Evolutionary conservation across 2,797 vertebrate genomes (phyloP), one percentile per base, ranked within the genome.

Genomic region (Perodicticus potto): DNA sequence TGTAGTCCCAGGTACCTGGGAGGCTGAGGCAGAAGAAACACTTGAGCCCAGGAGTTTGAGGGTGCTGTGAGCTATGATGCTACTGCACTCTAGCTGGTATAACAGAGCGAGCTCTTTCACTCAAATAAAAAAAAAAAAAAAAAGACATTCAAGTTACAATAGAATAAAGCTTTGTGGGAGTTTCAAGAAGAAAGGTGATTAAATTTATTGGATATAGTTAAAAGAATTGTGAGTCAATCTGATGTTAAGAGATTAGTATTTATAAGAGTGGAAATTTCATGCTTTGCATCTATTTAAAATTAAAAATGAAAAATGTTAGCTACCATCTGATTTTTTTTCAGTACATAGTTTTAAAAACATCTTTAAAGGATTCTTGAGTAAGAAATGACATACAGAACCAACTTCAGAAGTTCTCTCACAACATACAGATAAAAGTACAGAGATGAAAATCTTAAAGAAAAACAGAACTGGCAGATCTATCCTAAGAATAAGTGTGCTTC

Each of bases 101-200:
- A 67, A 67, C 16, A n/a, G 7, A 17, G 65, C 17, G 32, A 19
- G 65, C 16, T 67, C 32, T 67, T 3, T 67, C 6, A 49, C 45
- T 49, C 45, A 49, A 49, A 55, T 27, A 55, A 55, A 55, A 63
- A 29, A 63, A 27, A 65, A 65, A 65, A 57, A 74, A 78, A 95
- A 80, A 95, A 83, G n/a, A 82, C 27, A 86, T 17, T 91, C 34
- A 91, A 59, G 19, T 86, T 91, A 91, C 59, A 83, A 94, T 29
- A 82, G 29, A 53, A 86, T 77, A 96, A 69, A 95, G 65, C 61
- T 82, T 37, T 93, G 69, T 55, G 22, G 85, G 22, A 23, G 67
- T 77, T 88, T 95, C 55, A 94, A 93, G 70, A 59, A 89, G 45
- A 93, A 88, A 93, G 12, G 23, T 73, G 55, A 90, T 81, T 73